Evolutionary conservation across 2,797 vertebrate genomes (phyloP), one percentile per base, ranked within the genome.

Genomic region (Liasis olivaceus): DNA sequence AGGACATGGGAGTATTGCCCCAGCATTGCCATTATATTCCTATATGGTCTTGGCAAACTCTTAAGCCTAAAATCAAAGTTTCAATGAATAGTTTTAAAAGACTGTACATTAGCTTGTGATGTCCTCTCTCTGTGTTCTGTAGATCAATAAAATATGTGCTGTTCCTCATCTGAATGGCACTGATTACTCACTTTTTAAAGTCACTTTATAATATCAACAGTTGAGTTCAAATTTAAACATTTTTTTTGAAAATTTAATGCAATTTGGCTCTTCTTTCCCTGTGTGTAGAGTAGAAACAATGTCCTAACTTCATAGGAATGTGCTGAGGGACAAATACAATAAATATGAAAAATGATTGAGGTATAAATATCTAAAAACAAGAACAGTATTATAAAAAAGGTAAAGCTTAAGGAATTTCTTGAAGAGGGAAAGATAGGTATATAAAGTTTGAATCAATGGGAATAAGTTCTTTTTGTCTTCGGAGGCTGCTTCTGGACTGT

Each of bases 91-190:
- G 47, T 51, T 89, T 17, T 20, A 59, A 56, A 90, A 0, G 20
- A 59, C 31, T 2, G 0, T 69, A 58, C 64, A 20, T 56, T 0
- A 3, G 22, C 58, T 6, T 59, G 0, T n/a, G 15, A 22, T 2
- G 20, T 13, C 91, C 66, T 63, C n/a, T 47, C 85, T 36, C 66
- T 64, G 26, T 47, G 31, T 47, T 92, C 63, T 20, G 31, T 47
- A 85, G 51, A 86, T 42, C 31, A 60, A 86, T 89, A 51, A 89
- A 59, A 86, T 59, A 15, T 62, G n/a, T 47, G 62, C 81, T 86
- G 54, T 56, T 91, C 13, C n/a, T 20, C 24, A 89, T 26, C 69
- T 81, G 72, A 87, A 77, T 63, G 69, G 28, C 20, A 89, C 56
- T 13, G 14, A 26, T 28, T 54, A 58, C 28, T 85, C 62, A 90